Evolutionary conservation across 2,888 invertebrate species (phyloP), one percentile per base, ranked within the genome.

Genomic region (Parascotia fuliginaria): DNA sequence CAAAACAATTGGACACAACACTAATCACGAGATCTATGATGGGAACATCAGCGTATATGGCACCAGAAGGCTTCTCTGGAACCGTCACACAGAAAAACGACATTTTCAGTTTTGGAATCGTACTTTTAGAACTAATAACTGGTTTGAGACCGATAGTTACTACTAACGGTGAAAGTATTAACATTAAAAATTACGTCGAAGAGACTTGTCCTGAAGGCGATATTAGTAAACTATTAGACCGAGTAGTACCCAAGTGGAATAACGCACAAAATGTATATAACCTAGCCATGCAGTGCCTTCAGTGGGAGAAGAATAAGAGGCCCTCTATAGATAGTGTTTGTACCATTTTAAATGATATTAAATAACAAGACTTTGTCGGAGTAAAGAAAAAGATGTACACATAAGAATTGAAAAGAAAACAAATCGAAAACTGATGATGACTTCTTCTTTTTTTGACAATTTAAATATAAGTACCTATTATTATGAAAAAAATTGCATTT

Each of bases 31-130:
- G 93, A 9, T 92, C 90, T 7, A 91, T 94, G 15, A 91, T 94
- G 77, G 96, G 96, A 2, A 96, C 96, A 9, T 91, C 92, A 67
- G 95, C 95, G 0, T 96, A 96, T 79, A 95, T 96, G 95, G 94
- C 96, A n/a, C 95, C 95, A 0, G 96, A 97, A 85, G 94, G 95
- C 19, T 93, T 94, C 63, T 93, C 92, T 28, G 95, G 94, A 6
- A 95, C 94, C 50, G 90, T 95, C 37, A 95, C 96, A n/a, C 93
- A 94, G 13, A 95, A 96, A 86, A 92, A 95, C 62, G 97, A 97
- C 76, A 93, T 95, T 1, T 96, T 94, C 78, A 96, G 96, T 75
- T 96, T 94, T 88, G 97, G 96, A 0, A 95, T 96, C 55, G 96
- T 96, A 0, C 74, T 96, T 12, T 79, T 96, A 32, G 96, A 97